Evolutionary conservation across 2,888 invertebrate species (phyloP).

Genomic region (Leptopterna dolabrata): DNA sequence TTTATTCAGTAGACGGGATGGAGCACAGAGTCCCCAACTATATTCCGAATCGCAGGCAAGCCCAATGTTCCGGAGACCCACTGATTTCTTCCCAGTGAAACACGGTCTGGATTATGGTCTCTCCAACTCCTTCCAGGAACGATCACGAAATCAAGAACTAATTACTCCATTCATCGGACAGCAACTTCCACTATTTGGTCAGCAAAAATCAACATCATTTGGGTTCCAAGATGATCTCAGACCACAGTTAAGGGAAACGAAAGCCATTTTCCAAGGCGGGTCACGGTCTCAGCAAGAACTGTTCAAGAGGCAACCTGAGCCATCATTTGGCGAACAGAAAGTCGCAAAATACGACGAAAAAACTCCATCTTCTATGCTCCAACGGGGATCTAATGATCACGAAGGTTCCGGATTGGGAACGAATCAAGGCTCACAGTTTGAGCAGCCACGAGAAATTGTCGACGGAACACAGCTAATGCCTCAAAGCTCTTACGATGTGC

Average conservation of each 20-base stretch:
- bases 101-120: too few species aligned
- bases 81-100: too few species aligned
- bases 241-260: neutral
- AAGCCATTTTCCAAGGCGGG: neutral
- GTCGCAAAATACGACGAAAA: too few species aligned
- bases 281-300: neutral
- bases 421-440: neutral
- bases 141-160: too few species aligned
- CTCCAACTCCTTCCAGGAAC: too few species aligned
- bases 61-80: too few species aligned
- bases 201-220: neutral
- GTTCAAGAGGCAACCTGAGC: too few species aligned
- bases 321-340: too few species aligned
- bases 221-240: neutral
- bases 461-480: neutral
- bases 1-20: neutral
- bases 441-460: neutral
- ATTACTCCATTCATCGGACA: too few species aligned
- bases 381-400: neutral
- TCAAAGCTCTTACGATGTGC: neutral
- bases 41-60: neutral
- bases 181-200: too few species aligned
- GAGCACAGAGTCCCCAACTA: too few species aligned
- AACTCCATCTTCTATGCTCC: neutral
- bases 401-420: neutral